Base-by-base conservation (phyloP, 2,888 invertebrate species). In the Phyllotreta cruciferae region DNA sequence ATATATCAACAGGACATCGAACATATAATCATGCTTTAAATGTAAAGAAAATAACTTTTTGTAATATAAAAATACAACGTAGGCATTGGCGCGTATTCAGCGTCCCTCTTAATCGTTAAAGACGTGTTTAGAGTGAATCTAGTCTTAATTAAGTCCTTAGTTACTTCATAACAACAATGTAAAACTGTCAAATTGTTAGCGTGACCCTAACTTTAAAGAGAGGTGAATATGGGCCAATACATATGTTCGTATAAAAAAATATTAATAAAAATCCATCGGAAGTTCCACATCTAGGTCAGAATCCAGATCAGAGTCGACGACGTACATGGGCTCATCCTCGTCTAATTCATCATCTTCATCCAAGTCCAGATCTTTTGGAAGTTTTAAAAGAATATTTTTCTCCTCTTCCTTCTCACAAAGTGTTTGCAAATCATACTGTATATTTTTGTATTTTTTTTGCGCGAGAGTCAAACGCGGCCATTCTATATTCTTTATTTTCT, bases 401-500 rank as follows among this genome's bases (percentile, higher is more conserved):
- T 74, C 65, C 5, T 75, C 74, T 4, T 76, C 75, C 3, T 74
- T 69, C n/a, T 72, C 44, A 10, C 67, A 62, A 34, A 73, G 65
- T 34, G 70, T 68, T 0, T 69, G 62, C 6, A 74, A 35, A 45
- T 80, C 76, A 60, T 78, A 80, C 60, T 71, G 75, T 36, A 80
- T 74, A 64, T 79, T 72, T 11, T 75, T 71, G 45, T 74, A 41
- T 54, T 72, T 72, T 55, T 75, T 70, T n/a, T 72, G 71, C 9
- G 73, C 69, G 24, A 66, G 53, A 3, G 73, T 70, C 35, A 81
- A 66, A 52, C 78, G 69, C 0, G 75, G 73, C 81, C 81, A 81
- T 49, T 75, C 74, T 6, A 55, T 64, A 0, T 64, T 54, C 6
- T 68, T 70, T 0, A 34, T 14, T 70, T 81, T 81, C 8, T 65